Conservation (phyloP, 2,888 invertebrate species). For the Coecobrya sp. region DNA sequence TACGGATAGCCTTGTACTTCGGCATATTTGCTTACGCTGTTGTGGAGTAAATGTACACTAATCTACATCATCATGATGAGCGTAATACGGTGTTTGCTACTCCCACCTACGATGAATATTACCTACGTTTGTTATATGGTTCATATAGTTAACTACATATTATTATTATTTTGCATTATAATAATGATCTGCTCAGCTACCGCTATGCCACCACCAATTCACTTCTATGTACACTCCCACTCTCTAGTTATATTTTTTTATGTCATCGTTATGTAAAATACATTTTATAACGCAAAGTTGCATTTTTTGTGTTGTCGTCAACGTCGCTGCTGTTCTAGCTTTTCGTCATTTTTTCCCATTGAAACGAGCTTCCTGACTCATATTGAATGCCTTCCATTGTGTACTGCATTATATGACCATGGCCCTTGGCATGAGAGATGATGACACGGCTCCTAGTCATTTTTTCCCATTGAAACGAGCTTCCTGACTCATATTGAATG, state of each 20-base stretch:
- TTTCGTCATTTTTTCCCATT: conserved; percentile 37
- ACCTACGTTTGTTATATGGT: not conserved
- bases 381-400: conserved; percentile 62
- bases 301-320: conserved; percentile 66
- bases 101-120: not conserved
- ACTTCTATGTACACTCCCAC: conserved; percentile 28
- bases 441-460: conserved; percentile 20
- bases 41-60: conserved; percentile 12
- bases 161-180: not conserved
- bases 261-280: conserved; percentile 1
- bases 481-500: conserved; percentile 73
- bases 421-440: conserved; percentile 74
- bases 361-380: conserved; percentile 68
- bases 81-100: not conserved
- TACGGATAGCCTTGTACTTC: not conserved
- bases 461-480: conserved; percentile 39
- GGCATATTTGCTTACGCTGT: not conserved
- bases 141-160: not conserved
- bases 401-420: conserved; percentile 69
- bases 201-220: not conserved
- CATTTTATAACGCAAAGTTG: conserved; percentile 45
- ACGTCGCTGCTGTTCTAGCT: not conserved
- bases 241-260: conserved; percentile 23
- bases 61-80: conserved; percentile 17
- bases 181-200: not conserved